Evolutionary conservation across 2,888 invertebrate species (phyloP).

Genomic region (Eilema griseolum): DNA sequence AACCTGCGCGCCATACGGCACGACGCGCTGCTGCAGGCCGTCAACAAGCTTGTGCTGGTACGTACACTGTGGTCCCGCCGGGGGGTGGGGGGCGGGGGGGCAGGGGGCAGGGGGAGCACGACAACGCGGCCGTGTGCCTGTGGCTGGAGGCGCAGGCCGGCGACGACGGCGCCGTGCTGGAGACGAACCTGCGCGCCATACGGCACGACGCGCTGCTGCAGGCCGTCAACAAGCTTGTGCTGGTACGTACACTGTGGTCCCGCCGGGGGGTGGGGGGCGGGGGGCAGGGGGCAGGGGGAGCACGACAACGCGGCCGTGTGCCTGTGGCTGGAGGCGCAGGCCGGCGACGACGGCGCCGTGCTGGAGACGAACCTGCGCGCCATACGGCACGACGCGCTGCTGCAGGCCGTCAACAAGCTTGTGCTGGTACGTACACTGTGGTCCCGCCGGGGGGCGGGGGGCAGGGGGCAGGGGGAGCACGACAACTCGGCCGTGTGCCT

Average conservation of each 20-base stretch:
- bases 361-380: conserved; percentile 93
- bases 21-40: conserved; percentile 93
- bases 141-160: conserved; percentile 92
- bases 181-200: conserved; percentile 93
- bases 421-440: conserved; percentile 88
- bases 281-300: no score
- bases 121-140: conserved; percentile 88
- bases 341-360: conserved; percentile 88
- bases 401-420: conserved; percentile 92
- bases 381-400: conserved; percentile 93
- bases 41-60: conserved; percentile 92
- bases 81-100: no score
- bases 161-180: conserved; percentile 89
- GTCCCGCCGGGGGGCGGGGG: no score
- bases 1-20: conserved; percentile 94
- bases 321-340: conserved; percentile 92
- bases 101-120: conserved; percentile 98
- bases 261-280: no score
- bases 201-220: conserved; percentile 94
- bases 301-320: conserved; percentile 76
- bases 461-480: conserved; percentile 98
- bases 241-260: conserved; percentile 88
- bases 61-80: no score
- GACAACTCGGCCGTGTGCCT: conserved; percentile 89
- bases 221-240: conserved; percentile 91